Evolutionary conservation across 2,113 vertebrate genomes (phyloP).

Genomic region (Trichomycterus rosablanca): DNA sequence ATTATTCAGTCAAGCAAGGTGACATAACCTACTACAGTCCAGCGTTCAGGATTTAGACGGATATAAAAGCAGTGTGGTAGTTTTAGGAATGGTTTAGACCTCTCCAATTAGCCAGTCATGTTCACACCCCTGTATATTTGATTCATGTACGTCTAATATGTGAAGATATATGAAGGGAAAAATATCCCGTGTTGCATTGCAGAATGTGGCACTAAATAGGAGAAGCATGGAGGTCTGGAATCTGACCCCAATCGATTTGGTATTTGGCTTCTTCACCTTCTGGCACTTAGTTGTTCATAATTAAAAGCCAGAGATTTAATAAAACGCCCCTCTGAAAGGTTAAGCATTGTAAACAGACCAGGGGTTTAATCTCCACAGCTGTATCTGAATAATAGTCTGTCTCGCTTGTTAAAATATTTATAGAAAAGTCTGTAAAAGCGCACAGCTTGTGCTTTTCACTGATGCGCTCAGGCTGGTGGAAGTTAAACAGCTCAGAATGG

Average conservation of each 20-base stretch:
- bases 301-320: background rate
- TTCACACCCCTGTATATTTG: background rate
- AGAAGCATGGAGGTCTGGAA: slow-evolving; percentile 13
- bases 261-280: slow-evolving; percentile 19
- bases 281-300: background rate
- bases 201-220: background rate
- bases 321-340: slow-evolving; percentile 14
- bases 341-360: background rate
- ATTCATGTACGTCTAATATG: too few species aligned
- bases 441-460: slow-evolving; percentile 14
- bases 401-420: slow-evolving; percentile 36
- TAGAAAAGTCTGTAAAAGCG: slow-evolving; percentile 27
- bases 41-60: background rate
- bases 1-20: background rate
- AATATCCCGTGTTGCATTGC: background rate
- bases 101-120: too few species aligned
- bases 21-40: background rate
- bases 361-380: slow-evolving; percentile 9
- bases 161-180: background rate
- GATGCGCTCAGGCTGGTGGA: slow-evolving; percentile 14
- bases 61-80: background rate
- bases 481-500: slow-evolving; percentile 17
- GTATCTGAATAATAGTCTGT: slow-evolving; percentile 32
- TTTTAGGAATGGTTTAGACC: too few species aligned
- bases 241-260: slow-evolving; percentile 15